Evolutionary conservation across 2,888 invertebrate species (phyloP).

Genomic region (Spodoptera picta): DNA sequence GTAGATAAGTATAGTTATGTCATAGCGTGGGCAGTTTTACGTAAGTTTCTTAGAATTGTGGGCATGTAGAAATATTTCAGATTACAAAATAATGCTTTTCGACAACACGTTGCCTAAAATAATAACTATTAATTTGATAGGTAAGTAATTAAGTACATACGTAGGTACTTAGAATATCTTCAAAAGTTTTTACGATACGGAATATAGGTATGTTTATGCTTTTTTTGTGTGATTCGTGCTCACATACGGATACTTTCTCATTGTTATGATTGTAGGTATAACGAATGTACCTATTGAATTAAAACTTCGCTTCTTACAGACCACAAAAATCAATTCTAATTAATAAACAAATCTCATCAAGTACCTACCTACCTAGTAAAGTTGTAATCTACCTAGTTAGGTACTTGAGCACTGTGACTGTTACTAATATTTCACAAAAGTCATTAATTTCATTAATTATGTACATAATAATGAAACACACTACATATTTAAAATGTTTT

Average conservation of each 20-base stretch:
- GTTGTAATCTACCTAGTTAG: too few species aligned
- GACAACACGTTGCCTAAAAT: background rate
- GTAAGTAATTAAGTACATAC: too few species aligned
- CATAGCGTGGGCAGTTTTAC: conserved; percentile 18
- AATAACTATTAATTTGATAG: too few species aligned
- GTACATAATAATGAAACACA: too few species aligned
- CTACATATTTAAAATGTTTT: too few species aligned
- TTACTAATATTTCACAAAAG: too few species aligned
- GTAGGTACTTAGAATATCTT: background rate
- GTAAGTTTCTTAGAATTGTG: conserved; percentile 21
- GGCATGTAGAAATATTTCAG: background rate
- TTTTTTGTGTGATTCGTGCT: background rate
- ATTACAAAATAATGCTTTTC: background rate
- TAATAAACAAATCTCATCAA: background rate
- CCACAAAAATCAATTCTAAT: background rate
- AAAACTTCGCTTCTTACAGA: background rate
- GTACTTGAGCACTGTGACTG: too few species aligned
- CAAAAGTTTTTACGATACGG: conserved; percentile 2
- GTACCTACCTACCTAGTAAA: too few species aligned
- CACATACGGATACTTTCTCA: conserved; percentile 15
- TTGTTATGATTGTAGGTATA: too few species aligned
- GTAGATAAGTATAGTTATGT: background rate
- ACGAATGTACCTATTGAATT: too few species aligned
- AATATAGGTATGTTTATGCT: background rate
- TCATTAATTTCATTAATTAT: too few species aligned